Percentiles rank a stretch among this genome's conserved stretches.
Evolutionary conservation across 2,113 vertebrate genomes (phyloP).

Genomic region (Pterocles gutturalis): DNA sequence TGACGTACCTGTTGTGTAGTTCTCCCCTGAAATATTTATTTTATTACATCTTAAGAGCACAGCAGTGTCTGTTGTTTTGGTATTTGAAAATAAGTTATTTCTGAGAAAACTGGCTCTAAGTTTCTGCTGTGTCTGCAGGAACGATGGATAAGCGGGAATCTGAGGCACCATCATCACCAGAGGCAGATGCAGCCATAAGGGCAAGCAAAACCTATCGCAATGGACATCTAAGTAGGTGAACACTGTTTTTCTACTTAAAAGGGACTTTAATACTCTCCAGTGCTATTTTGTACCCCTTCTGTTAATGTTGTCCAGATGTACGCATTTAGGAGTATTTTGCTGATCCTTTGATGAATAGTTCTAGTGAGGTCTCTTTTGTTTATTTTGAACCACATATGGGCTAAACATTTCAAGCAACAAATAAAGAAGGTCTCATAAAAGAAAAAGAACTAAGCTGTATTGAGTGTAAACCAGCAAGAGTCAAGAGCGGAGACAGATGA

Average conservation of each 20-base stretch:
- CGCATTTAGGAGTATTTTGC: background rate
- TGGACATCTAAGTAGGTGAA: slow-evolving; percentile 26
- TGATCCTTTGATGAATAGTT: background rate
- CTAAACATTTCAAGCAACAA: background rate
- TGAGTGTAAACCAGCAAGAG: background rate
- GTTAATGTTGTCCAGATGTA: background rate
- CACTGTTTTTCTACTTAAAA: background rate
- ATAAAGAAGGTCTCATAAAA: background rate
- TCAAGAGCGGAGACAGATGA: background rate
- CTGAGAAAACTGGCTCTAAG: background rate
- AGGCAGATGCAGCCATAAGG: background rate
- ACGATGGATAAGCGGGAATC: background rate
- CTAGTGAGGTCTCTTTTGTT: background rate
- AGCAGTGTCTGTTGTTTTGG: background rate
- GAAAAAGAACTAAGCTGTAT: background rate
- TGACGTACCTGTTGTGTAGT: background rate
- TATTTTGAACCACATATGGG: background rate
- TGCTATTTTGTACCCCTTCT: background rate
- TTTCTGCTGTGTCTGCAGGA: slow-evolving; percentile 50
- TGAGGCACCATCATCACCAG: background rate
- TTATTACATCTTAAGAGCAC: background rate
- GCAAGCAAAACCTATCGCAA: background rate
- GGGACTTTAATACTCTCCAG: background rate
- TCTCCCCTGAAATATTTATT: background rate
- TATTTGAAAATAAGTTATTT: background rate